phyloP scores from a whole-genome alignment of 1,140 invertebrate species.

The Drosophila bocki region DNA sequence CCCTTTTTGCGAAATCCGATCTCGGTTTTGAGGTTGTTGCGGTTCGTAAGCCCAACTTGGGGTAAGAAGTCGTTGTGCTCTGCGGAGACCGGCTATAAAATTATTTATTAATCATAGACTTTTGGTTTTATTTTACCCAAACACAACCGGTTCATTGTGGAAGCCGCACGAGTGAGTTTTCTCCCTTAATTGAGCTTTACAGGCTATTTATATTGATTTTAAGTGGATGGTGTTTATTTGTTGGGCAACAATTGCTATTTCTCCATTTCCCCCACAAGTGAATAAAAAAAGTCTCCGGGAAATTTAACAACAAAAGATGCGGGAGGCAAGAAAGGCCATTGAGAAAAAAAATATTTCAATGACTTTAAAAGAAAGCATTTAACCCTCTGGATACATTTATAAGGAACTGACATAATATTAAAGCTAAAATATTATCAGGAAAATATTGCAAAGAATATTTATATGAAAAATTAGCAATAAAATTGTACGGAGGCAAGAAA shows the following conservation, averaged over 20 bases:
- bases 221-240: conserved; percentile 49
- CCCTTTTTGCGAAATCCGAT: conserved; percentile 27
- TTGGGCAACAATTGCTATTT: conserved; percentile 40
- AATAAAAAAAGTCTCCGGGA: conserved; percentile 4
- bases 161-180: conserved; percentile 45
- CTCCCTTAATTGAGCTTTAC: conserved; percentile 43
- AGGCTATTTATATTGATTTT: conserved; percentile 58
- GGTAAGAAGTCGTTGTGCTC: conserved; percentile 39
- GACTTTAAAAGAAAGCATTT: not conserved
- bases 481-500: not conserved
- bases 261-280: conserved; percentile 23
- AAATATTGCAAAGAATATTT: not conserved
- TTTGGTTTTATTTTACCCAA: conserved; percentile 47
- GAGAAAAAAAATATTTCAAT: conserved; percentile 16
- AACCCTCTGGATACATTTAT: not conserved
- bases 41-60: conserved; percentile 28
- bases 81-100: conserved; percentile 15
- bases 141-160: conserved; percentile 43
- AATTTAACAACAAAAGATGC: conserved; percentile 19
- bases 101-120: conserved; percentile 50
- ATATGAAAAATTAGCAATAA: not conserved
- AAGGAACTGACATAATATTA: not conserved
- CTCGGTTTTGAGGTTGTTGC: conserved; percentile 43
- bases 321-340: conserved; percentile 8
- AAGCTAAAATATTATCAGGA: not conserved